Percentiles rank a stretch among this genome's conserved stretches.
Conservation (phyloP, 2,797 vertebrate genomes). For the Cheirogaleus major region DNA sequence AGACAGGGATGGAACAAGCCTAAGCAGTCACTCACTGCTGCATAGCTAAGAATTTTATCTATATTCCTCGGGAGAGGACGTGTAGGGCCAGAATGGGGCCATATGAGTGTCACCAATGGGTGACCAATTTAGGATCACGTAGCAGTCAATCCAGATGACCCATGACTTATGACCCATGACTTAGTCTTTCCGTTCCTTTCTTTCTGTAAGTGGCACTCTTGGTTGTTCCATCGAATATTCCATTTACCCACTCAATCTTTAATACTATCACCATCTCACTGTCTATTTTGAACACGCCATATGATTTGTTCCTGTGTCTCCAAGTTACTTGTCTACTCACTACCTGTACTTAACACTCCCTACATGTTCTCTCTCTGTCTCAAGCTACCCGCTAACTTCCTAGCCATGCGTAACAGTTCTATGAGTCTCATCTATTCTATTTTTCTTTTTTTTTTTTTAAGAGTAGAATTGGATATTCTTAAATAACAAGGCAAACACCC, state of each 20-base stretch:
- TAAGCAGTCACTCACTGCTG: background rate
- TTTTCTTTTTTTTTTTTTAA: background rate
- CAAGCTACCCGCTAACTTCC: background rate
- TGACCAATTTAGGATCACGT: background rate
- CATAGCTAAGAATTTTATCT: background rate
- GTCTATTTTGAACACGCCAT: background rate
- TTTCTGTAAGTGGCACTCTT: background rate
- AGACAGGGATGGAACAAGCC: background rate
- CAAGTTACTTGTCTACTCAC: background rate
- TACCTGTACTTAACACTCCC: background rate
- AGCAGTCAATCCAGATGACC: background rate
- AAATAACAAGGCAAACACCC: background rate
- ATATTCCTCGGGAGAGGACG: background rate
- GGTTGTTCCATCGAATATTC: background rate
- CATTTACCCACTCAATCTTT: background rate
- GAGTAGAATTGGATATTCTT: background rate
- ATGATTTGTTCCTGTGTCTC: background rate
- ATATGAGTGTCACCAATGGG: background rate
- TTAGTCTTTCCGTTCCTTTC: background rate
- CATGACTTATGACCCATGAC: background rate
- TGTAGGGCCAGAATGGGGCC: background rate
- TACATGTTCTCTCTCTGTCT: background rate
- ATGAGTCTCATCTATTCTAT: background rate
- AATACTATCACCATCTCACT: background rate
- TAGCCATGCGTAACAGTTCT: background rate